A percentile compares a stretch with the other conserved stretches of the same genome.
phyloP scores from a whole-genome alignment of 2,797 vertebrate genomes.

The Lepilemur ruficaudatus region DNA sequence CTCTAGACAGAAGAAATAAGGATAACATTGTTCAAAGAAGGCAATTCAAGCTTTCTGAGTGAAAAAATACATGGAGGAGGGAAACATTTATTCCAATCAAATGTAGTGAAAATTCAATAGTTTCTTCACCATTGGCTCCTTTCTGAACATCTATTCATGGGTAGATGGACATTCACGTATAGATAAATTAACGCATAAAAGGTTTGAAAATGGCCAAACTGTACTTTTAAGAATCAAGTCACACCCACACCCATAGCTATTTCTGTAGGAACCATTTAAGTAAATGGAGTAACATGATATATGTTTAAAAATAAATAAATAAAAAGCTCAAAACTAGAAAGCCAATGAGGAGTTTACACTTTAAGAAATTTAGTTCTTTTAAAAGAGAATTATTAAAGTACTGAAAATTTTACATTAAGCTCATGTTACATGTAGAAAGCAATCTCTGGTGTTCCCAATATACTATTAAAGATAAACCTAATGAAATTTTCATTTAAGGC shows the following conservation, averaged over 20 bases:
- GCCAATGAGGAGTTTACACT: not conserved
- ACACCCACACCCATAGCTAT: not conserved
- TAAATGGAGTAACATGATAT: not conserved
- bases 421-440: not conserved
- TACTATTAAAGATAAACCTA: slow-evolving; percentile 47
- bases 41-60: not conserved
- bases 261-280: not conserved
- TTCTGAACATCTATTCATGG: not conserved
- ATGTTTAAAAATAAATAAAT: not conserved
- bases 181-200: not conserved
- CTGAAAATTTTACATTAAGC: slow-evolving; percentile 10
- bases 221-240: not conserved
- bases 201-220: not conserved
- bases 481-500: slow-evolving; percentile 36
- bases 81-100: not conserved
- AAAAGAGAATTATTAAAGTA: slow-evolving; percentile 7
- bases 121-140: not conserved
- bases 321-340: slow-evolving; percentile 14
- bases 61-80: not conserved
- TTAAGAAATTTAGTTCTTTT: not conserved
- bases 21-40: not conserved
- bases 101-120: not conserved
- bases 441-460: not conserved
- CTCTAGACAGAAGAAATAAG: not conserved
- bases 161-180: not conserved